Conservation (phyloP, 2,888 invertebrate species). For the Hymenopus coronatus region DNA sequence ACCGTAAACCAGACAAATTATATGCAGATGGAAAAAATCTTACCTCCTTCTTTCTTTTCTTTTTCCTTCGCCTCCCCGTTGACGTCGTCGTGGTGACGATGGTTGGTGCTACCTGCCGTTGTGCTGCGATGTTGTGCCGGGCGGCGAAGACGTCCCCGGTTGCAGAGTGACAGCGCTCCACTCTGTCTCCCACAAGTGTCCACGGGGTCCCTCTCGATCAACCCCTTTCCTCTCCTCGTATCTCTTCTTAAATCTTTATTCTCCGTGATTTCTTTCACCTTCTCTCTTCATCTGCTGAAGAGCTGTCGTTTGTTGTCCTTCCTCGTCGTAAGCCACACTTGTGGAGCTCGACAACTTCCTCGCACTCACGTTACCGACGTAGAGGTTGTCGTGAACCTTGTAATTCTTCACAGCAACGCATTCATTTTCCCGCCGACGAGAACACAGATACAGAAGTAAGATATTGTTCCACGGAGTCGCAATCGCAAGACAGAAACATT, state of each 20-base stretch:
- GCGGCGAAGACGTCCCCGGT: background rate
- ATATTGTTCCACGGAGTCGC: conserved; percentile 1
- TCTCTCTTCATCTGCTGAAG: background rate
- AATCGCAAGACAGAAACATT: conserved; percentile 7
- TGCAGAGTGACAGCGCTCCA: background rate
- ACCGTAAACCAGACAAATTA: no score
- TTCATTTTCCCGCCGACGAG: conserved; percentile 7
- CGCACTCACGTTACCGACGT: background rate
- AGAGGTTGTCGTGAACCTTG: background rate
- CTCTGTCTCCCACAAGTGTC: background rate
- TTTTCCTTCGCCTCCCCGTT: conserved; percentile 16
- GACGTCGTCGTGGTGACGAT: conserved; percentile 9
- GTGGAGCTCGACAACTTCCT: background rate
- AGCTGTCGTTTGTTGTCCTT: background rate
- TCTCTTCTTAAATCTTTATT: background rate
- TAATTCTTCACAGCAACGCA: conserved; percentile 5
- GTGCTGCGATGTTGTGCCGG: background rate
- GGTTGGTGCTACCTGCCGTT: background rate
- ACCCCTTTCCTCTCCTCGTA: background rate
- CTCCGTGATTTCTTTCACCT: background rate
- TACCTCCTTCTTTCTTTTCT: conserved; percentile 20
- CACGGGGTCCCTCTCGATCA: background rate
- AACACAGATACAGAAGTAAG: conserved; percentile 4
- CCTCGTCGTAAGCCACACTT: background rate
- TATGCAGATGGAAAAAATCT: background rate